These are phyloP conservation scores for Cecidostiba fungosa DNA, from an alignment of 2,888 invertebrate genomes.

Conservation along the genomic window DNA sequence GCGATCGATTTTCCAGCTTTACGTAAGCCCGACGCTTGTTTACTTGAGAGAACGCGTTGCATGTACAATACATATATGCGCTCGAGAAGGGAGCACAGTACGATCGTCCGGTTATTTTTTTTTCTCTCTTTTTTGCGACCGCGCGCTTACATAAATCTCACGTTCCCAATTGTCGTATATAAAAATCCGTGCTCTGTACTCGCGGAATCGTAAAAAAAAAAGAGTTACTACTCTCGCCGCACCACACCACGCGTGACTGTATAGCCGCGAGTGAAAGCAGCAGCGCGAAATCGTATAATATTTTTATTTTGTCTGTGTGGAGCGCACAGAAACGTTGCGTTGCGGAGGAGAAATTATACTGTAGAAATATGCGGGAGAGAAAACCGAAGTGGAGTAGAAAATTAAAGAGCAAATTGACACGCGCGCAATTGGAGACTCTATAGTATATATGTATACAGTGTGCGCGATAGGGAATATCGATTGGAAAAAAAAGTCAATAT, in stretches of 20 bases:
- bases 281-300: neutral
- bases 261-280: neutral
- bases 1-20: neutral
- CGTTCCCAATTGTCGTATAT: constrained; percentile 6
- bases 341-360: neutral
- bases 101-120: constrained; percentile 11
- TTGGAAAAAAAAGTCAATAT: neutral
- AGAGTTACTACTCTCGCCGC: neutral
- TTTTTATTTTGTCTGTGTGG: neutral
- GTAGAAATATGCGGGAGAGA: neutral
- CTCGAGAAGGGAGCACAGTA: neutral
- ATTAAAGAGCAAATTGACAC: constrained; percentile 10
- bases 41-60: neutral
- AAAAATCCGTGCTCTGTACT: neutral
- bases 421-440: neutral
- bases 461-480: neutral
- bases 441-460: neutral
- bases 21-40: neutral
- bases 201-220: neutral
- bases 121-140: too few relatives aligned
- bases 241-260: neutral
- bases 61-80: neutral
- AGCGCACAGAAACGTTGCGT: neutral
- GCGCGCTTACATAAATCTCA: constrained; percentile 1
- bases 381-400: neutral